phyloP scores from a whole-genome alignment of 2,113 vertebrate genomes.

The Lathamus discolor region DNA sequence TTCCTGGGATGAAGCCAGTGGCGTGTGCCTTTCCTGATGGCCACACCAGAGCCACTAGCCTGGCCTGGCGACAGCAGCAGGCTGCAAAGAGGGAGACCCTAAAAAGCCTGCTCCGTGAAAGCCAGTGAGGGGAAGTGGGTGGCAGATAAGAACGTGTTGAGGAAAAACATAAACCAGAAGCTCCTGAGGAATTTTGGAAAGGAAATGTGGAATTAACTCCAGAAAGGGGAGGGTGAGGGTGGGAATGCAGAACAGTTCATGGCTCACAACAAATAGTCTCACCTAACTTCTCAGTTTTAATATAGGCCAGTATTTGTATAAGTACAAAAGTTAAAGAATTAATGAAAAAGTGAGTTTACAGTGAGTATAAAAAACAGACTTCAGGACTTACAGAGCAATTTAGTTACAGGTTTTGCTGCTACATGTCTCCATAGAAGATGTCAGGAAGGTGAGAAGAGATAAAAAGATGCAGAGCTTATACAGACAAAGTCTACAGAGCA shows the following conservation, averaged over 20 bases:
- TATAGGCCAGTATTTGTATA: neutral
- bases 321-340: neutral
- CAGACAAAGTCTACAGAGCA: neutral
- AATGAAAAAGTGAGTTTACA: neutral
- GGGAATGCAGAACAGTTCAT: neutral
- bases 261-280: neutral
- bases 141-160: conserved; percentile 49
- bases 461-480: neutral
- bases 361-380: neutral
- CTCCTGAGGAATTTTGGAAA: conserved; percentile 62
- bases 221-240: neutral
- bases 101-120: neutral
- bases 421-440: neutral
- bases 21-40: neutral
- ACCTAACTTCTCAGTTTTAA: neutral
- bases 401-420: neutral
- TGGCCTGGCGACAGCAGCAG: neutral
- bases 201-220: conserved; percentile 57
- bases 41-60: neutral
- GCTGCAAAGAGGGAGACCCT: neutral
- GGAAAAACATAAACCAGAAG: conserved; percentile 65
- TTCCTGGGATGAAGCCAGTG: neutral
- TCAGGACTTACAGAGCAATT: neutral
- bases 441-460: neutral
- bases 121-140: neutral